Evolutionary conservation across 2,113 vertebrate species (phyloP).

Genomic region (Sisor rabdophorus): DNA sequence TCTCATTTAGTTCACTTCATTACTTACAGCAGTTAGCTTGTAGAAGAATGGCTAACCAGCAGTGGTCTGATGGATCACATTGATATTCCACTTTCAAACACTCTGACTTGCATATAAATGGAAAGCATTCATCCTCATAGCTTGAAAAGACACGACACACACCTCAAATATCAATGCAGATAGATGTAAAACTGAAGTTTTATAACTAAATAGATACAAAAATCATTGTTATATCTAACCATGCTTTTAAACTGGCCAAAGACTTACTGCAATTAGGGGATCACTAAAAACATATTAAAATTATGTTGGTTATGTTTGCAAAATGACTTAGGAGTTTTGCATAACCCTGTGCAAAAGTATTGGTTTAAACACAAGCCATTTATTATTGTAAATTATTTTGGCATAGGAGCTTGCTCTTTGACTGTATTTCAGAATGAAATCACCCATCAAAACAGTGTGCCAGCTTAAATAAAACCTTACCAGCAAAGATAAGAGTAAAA

Average conservation of each 20-base stretch:
- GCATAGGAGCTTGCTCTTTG: conserved; percentile 3
- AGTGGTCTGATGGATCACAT: conserved; percentile 35
- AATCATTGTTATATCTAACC: background rate
- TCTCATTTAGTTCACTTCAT: conserved; percentile 21
- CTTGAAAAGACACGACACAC: conserved; percentile 20
- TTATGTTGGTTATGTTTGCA: background rate
- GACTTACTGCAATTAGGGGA: background rate
- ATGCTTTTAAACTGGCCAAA: background rate
- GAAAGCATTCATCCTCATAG: conserved; percentile 9
- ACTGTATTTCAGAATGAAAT: conserved; percentile 3
- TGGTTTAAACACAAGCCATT: background rate
- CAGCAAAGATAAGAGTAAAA: background rate
- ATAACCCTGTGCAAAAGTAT: background rate
- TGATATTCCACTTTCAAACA: conserved; percentile 30
- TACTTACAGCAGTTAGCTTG: background rate
- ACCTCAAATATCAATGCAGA: conserved; percentile 42
- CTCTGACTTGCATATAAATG: conserved; percentile 7
- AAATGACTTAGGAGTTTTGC: conserved; percentile 6
- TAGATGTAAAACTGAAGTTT: conserved; percentile 25
- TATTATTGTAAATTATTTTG: conserved; percentile 17
- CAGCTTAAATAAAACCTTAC: background rate
- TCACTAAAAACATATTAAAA: conserved; percentile 2
- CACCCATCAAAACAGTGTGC: background rate
- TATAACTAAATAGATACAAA: background rate
- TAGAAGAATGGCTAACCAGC: conserved; percentile 3